Conservation (phyloP, 2,113 vertebrate genomes). For the Lathamus discolor region DNA sequence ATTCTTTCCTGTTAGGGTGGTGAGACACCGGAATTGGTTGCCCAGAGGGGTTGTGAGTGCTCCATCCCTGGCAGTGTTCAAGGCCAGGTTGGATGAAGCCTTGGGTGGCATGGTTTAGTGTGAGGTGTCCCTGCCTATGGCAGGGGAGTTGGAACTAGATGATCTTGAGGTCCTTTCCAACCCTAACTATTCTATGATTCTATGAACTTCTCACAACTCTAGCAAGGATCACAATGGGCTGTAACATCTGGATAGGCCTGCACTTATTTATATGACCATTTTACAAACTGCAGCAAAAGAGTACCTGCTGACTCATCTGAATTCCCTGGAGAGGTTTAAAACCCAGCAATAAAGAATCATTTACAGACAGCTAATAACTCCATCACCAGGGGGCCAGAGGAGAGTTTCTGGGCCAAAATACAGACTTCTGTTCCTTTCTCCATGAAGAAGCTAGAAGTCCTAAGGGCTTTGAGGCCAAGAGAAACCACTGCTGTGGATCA, state of each 20-base stretch:
- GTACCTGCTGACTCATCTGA: constrained; percentile 14
- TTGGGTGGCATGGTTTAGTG: too few species aligned
- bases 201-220: background rate
- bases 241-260: background rate
- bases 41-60: too few species aligned
- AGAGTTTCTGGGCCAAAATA: background rate
- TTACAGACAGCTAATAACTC: background rate
- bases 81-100: too few species aligned
- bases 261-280: background rate
- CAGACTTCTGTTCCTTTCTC: background rate
- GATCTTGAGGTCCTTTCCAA: too few species aligned
- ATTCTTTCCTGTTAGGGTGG: too few species aligned
- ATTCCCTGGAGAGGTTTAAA: constrained; percentile 18
- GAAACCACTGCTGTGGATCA: background rate
- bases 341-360: constrained; percentile 20
- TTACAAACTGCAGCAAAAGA: background rate
- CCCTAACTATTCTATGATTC: too few species aligned
- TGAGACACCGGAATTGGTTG: too few species aligned
- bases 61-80: too few species aligned
- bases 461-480: background rate
- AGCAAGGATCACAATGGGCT: background rate
- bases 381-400: background rate
- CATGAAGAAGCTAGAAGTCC: background rate
- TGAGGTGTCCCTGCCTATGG: too few species aligned
- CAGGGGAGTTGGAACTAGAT: too few species aligned